phyloP scores from a whole-genome alignment of 64 coral and sea anemone species.

The Porites australiensis region DNA sequence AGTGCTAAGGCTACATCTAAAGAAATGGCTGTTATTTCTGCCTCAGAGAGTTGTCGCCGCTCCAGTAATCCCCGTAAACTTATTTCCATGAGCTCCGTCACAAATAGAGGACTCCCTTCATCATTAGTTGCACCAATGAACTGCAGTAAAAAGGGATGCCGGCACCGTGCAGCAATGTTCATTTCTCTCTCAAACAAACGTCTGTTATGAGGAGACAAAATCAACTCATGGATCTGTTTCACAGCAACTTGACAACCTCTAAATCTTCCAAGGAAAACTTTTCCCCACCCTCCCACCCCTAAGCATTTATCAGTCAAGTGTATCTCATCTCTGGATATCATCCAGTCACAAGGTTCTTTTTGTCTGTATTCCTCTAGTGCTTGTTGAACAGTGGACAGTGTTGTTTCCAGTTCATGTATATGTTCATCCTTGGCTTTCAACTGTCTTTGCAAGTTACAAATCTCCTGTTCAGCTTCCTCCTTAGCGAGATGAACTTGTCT shows the following conservation, averaged over 20 bases:
- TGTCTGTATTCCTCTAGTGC: constrained; percentile 28
- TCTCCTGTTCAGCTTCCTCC: constrained; percentile 13
- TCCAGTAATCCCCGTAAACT: constrained; percentile 45
- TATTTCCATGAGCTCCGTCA: constrained; percentile 54
- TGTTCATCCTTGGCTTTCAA: neutral
- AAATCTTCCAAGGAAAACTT: constrained; percentile 55
- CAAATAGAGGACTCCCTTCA: constrained; percentile 49
- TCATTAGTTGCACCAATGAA: constrained; percentile 65
- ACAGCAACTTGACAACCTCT: constrained; percentile 78
- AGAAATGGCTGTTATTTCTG: constrained; percentile 22
- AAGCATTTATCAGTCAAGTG: constrained; percentile 33
- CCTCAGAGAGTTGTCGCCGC: neutral
- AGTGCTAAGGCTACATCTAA: constrained; percentile 41
- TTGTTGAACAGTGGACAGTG: constrained; percentile 40
- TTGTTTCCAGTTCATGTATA: constrained; percentile 39
- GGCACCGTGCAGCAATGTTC: constrained; percentile 74
- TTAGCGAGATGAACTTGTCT: neutral
- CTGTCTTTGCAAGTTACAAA: neutral
- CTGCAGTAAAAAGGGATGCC: constrained; percentile 79
- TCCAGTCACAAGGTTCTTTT: constrained; percentile 18
- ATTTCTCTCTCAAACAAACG: constrained; percentile 79
- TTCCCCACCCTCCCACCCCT: constrained; percentile 67
- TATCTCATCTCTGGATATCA: constrained; percentile 60
- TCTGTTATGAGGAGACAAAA: constrained; percentile 68
- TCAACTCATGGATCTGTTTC: constrained; percentile 78